Percentiles rank a stretch among this genome's conserved stretches.
phyloP scores from a whole-genome alignment of 2,113 vertebrate species.

The Hymenochirus boettgeri region DNA sequence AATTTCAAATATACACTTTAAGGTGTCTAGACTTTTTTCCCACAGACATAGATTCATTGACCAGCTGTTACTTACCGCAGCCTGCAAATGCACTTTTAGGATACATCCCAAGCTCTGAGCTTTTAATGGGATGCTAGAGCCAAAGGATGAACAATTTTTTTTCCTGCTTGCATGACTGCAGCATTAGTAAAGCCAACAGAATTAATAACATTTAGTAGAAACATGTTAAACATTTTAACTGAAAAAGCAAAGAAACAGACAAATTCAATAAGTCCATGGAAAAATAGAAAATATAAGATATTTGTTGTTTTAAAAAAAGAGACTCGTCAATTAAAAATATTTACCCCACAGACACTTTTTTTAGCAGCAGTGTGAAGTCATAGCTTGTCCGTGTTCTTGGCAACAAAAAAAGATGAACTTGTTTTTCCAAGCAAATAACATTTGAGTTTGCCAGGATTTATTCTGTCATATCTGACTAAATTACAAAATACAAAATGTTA shows the following conservation, averaged over 20 bases:
- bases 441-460: constrained; percentile 52
- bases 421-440: constrained; percentile 52
- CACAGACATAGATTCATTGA: not conserved
- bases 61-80: not conserved
- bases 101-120: constrained; percentile 5
- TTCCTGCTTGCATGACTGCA: not conserved
- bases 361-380: constrained; percentile 66
- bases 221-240: no score
- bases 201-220: no score
- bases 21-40: constrained; percentile 7
- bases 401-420: constrained; percentile 48
- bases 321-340: not conserved
- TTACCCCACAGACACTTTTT: constrained; percentile 46
- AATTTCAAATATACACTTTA: constrained; percentile 1
- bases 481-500: constrained; percentile 17
- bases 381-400: constrained; percentile 67
- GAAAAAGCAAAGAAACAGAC: no score
- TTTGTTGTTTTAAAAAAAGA: constrained; percentile 18
- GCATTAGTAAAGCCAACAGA: no score
- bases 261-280: constrained; percentile 12
- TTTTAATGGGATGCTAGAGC: not conserved
- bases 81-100: constrained; percentile 9
- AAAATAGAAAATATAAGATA: not conserved
- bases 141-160: not conserved
- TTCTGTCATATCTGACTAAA: constrained; percentile 48